Percentiles rank a stretch among this genome's conserved stretches.
Evolutionary conservation across 2,888 invertebrate species (phyloP).

Genomic region (Macrophya alboannulata): DNA sequence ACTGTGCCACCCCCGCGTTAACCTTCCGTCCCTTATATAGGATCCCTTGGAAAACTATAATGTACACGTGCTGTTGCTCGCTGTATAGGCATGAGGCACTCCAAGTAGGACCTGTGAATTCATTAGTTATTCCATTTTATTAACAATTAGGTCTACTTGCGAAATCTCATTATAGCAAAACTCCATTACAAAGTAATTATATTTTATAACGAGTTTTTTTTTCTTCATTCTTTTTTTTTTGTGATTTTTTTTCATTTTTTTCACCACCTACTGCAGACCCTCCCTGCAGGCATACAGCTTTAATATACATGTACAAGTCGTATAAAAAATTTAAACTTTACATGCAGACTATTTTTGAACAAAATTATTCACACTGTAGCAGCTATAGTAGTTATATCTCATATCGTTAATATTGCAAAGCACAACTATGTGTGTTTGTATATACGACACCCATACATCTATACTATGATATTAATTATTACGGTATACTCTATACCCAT

Average conservation of each 20-base stretch:
- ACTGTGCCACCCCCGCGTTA: background rate
- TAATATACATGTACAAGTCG: conserved; percentile 61
- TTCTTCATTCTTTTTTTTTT: conserved; percentile 61
- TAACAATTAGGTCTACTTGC: conserved; percentile 66
- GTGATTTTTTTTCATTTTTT: background rate
- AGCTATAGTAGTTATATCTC: background rate
- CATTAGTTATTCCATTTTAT: conserved; percentile 65
- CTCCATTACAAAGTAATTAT: conserved; percentile 69
- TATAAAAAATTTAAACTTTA: conserved; percentile 75
- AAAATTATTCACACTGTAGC: background rate
- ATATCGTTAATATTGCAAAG: background rate
- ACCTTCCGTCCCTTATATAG: background rate
- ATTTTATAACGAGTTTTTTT: conserved; percentile 69
- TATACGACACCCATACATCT: background rate
- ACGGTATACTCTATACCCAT: too few relatives aligned
- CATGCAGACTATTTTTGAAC: conserved; percentile 64
- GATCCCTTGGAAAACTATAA: conserved; percentile 8
- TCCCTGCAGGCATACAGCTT: background rate
- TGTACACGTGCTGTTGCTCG: conserved; percentile 9
- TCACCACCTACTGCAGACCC: background rate
- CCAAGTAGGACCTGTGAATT: conserved; percentile 54
- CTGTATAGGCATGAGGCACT: background rate
- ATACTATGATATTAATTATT: background rate
- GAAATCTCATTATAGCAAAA: conserved; percentile 68
- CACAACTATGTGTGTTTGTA: background rate